Evolutionary conservation across 2,888 invertebrate genomes (phyloP).

Genomic region (Thecophora atra): DNA sequence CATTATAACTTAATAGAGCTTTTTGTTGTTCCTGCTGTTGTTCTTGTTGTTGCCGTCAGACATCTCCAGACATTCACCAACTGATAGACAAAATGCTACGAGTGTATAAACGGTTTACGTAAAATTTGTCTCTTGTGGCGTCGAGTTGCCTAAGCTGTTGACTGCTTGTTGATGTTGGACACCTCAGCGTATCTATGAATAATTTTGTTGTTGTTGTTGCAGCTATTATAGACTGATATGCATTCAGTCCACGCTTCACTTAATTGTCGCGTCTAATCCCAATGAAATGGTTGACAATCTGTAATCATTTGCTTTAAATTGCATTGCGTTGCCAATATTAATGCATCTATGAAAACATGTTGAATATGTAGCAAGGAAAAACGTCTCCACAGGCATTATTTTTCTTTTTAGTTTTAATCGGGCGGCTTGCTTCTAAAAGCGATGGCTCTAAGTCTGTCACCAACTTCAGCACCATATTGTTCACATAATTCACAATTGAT

Average conservation of each 20-base stretch:
- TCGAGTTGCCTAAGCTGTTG: no score
- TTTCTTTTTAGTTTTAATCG: no score
- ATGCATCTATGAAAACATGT: no score
- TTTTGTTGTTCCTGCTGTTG: slow-evolving; percentile 40
- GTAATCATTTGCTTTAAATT: neutral
- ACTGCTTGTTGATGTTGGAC: no score
- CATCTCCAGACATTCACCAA: neutral
- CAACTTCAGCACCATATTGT: no score
- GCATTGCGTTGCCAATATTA: neutral
- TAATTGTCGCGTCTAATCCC: neutral
- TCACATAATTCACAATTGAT: no score
- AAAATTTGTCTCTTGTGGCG: no score
- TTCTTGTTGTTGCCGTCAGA: neutral
- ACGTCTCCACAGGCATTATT: neutral
- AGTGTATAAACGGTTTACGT: no score
- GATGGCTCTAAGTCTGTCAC: no score
- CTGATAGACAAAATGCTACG: no score
- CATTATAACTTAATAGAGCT: slow-evolving; percentile 59
- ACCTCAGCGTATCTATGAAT: no score
- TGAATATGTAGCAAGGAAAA: neutral
- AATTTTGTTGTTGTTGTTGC: slow-evolving; percentile 3
- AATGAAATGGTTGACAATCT: neutral
- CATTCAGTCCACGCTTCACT: neutral
- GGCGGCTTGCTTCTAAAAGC: no score
- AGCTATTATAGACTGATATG: neutral